These are phyloP conservation scores for Melitaea cinxia DNA, from an alignment of 1,140 invertebrate genomes.

Conservation along the genomic window DNA sequence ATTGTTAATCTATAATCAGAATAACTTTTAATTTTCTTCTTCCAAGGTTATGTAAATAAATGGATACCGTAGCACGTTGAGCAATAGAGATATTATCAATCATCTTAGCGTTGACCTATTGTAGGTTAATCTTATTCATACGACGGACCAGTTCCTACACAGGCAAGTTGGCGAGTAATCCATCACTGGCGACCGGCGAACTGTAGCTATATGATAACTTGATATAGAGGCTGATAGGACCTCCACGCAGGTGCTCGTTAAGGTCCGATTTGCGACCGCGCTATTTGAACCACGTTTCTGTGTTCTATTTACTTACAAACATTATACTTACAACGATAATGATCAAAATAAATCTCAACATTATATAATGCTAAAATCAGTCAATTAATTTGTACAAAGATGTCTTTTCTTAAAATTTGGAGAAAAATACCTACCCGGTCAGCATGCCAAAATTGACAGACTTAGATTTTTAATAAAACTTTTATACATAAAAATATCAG, in stretches of 20 bases:
- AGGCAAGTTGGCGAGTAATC: slow-evolving; percentile 37
- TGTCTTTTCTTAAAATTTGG: too few relatives aligned
- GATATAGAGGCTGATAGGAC: slow-evolving; percentile 17
- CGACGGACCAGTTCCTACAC: slow-evolving; percentile 31
- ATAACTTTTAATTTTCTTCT: background rate
- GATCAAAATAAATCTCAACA: too few relatives aligned
- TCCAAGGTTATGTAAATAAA: slow-evolving; percentile 1
- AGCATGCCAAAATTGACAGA: too few relatives aligned
- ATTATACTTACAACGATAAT: background rate
- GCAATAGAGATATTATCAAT: slow-evolving; percentile 27
- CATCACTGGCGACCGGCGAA: slow-evolving; percentile 35
- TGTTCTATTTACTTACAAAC: background rate
- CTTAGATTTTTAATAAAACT: too few relatives aligned
- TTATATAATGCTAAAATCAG: too few relatives aligned
- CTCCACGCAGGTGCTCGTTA: slow-evolving; percentile 22
- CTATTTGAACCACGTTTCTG: background rate
- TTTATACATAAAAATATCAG: too few relatives aligned
- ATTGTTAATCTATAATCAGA: background rate
- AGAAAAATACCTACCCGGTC: too few relatives aligned
- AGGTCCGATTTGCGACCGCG: slow-evolving; percentile 6
- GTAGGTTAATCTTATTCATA: slow-evolving; percentile 41
- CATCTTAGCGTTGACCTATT: slow-evolving; percentile 30
- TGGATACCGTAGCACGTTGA: background rate
- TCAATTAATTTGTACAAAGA: too few relatives aligned
- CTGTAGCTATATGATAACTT: slow-evolving; percentile 36